Base-by-base conservation (phyloP, 2,113 vertebrate genomes). In the Cricetomys ansorgei region DNA sequence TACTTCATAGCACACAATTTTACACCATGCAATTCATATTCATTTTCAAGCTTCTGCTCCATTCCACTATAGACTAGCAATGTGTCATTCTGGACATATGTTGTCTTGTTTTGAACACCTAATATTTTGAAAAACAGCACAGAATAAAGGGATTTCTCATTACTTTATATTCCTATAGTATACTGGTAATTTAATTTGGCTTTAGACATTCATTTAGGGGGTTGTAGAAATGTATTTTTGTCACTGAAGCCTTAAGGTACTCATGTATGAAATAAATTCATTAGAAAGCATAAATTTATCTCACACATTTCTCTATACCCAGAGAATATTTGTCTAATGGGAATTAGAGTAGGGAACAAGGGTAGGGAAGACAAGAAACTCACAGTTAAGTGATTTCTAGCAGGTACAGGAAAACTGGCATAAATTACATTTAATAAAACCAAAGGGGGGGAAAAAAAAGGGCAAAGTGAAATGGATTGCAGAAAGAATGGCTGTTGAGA, bases 371-470 rank as follows among this genome's bases (percentile, higher is more conserved):
- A 64, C 19, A 96, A 89, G 34, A 4, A 79, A 11, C 95, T 83
- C 70, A 83, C 27, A 96, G 59, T 43, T 89, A 93, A 97, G 87
- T 23, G 1, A 62, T 95, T 93, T 97, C 34, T 95, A 88, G 95
- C 81, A 83, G 29, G 34, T 59, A 88, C 50, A 55, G 80, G 53
- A 17, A n/a, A 31, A 53, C 90, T 21, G 53, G 29, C 23, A 94
- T 75, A 88, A 96, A 93, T 7, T 94, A 96, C 72, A 62, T 91
- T 85, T 81, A 3, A 16, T 72, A 45, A 97, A 97, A 94, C 27
- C 59, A 94, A 96, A 93, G 53, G 72, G 93, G n/a, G n/a, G n/a
- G n/a, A n/a, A n/a, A n/a, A 75, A 97, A 97, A 84, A 85, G 94
- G 77, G 37, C 73, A 40, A 45, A 95, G 53, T 48, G 88, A 91